Conservation (phyloP, 2,797 vertebrate genomes). For the Sebastes dallii region DNA sequence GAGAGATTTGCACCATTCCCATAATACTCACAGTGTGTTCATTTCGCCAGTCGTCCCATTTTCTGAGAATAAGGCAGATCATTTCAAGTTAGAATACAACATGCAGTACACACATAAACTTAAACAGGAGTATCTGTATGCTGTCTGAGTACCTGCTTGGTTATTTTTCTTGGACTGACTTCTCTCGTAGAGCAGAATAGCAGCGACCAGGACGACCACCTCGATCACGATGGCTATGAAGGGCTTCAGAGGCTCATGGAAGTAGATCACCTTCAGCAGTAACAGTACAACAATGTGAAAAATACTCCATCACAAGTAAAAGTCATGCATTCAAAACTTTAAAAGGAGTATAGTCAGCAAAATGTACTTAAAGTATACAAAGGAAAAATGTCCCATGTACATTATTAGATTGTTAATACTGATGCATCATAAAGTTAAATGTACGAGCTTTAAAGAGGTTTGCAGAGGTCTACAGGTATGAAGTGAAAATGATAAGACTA, state of each 20-base stretch:
- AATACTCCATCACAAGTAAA: background rate
- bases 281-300: background rate
- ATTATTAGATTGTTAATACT: background rate
- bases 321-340: background rate
- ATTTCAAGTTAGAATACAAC: background rate
- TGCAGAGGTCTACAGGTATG: background rate
- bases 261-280: constrained; percentile 81
- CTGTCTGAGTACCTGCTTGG: constrained; percentile 53
- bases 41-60: constrained; percentile 56
- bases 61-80: constrained; percentile 50
- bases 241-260: constrained; percentile 87
- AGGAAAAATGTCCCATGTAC: background rate
- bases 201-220: constrained; percentile 82
- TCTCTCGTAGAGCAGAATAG: constrained; percentile 86
- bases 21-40: constrained; percentile 70
- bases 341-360: background rate
- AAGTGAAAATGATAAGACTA: too few relatives aligned
- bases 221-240: constrained; percentile 86
- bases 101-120: background rate
- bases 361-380: background rate
- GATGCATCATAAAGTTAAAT: background rate
- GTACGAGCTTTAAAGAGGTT: too few relatives aligned
- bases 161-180: constrained; percentile 58
- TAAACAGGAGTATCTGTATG: background rate
- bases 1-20: background rate